Evolutionary conservation across 2,113 vertebrate genomes (phyloP), one percentile per base, ranked within the genome.

Genomic region (Elephantulus edwardii): DNA sequence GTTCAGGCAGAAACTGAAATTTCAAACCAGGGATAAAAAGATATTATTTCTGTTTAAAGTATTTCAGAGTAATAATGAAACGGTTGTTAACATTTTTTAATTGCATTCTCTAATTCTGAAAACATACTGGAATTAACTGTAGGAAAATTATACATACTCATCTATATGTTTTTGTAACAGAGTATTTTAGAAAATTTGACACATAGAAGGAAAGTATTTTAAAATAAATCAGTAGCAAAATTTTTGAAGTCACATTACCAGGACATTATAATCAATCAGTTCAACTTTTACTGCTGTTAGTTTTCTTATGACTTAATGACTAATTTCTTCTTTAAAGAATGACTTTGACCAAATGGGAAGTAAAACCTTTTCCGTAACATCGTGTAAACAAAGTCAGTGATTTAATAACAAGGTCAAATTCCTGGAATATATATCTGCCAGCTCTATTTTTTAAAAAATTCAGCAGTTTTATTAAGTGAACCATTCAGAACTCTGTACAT

Each of bases 261-360:
- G 42, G 85, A 96, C 95, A 97, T 97, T 97, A 96, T 96, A 96
- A 97, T 98, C 93, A 97, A 98, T 97, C 97, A 98, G 90, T 94
- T 97, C 86, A 97, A 96, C 96, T 97, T 97, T 98, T 98, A 91
- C 22, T 94, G 96, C 96, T 99, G 98, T 99, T 99, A 98, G 98
- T 98, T 99, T 99, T 98, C 98, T 98, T 98, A 98, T 97, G 98
- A 97, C 97, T 97, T 96, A 96, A 97, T 98, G 98, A 98, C 96
- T 97, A 97, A 98, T 98, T 95, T 97, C 95, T 94, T 93, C 94
- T 94, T 94, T 96, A 94, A 97, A 93, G 95, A 95, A 96, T 95
- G 94, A 96, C 97, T 96, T 92, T 95, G 93, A 95, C 97, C 91
- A 96, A 97, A 97, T 96, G 84, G 88, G 82, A 95, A 97, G 96